Conservation (phyloP, 2,113 vertebrate genomes). For the Tiliqua scincoides region DNA sequence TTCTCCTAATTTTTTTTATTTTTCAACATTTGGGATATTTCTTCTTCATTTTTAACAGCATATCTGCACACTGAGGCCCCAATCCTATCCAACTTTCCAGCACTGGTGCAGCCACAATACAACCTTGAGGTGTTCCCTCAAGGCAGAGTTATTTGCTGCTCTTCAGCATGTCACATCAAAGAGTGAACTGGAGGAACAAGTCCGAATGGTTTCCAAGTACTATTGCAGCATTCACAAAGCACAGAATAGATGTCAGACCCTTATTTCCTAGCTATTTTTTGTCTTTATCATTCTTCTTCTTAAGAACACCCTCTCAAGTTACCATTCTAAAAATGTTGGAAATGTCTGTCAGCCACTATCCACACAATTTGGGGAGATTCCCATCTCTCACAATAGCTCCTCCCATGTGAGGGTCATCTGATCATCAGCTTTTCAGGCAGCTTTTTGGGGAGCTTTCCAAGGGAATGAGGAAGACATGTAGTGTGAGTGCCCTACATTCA, state of each 20-base stretch:
- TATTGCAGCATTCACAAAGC: not conserved
- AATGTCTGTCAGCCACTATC: not conserved
- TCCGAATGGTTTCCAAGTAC: not conserved
- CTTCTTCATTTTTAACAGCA: too few relatives aligned
- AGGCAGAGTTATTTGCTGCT: conserved; percentile 20
- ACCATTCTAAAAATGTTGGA: not conserved
- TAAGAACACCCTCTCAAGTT: not conserved
- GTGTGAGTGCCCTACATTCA: too few relatives aligned
- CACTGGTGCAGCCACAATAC: too few relatives aligned
- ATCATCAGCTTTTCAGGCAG: too few relatives aligned
- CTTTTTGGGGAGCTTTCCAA: too few relatives aligned
- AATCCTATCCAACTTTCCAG: too few relatives aligned
- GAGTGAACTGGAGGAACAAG: not conserved
- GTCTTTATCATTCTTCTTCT: not conserved
- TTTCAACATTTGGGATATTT: too few relatives aligned
- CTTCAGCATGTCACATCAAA: conserved; percentile 6
- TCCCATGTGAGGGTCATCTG: too few relatives aligned
- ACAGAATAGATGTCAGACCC: not conserved
- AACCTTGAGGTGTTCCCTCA: conserved; percentile 3
- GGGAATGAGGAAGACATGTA: too few relatives aligned
- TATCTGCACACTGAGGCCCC: too few relatives aligned
- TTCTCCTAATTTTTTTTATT: too few relatives aligned
- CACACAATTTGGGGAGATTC: not conserved
- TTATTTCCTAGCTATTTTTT: not conserved
- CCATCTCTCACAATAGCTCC: too few relatives aligned